A percentile compares a stretch with the other conserved stretches of the same genome.
phyloP scores from a whole-genome alignment of 2,113 vertebrate species.

The Pseudonaja textilis region DNA sequence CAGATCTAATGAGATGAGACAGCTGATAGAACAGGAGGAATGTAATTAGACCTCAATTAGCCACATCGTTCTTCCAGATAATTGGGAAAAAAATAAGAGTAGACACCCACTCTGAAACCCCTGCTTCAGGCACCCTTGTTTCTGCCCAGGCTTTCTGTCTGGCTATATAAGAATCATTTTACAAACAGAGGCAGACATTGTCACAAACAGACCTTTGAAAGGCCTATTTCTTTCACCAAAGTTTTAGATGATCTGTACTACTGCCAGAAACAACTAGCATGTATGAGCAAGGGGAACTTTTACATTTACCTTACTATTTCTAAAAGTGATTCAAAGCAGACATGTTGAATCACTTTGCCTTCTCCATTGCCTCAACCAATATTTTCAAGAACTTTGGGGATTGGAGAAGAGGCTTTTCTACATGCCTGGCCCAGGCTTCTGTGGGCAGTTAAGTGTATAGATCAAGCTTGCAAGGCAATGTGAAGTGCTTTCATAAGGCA shows the following conservation, averaged over 20 bases:
- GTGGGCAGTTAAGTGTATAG: not conserved
- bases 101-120: conserved; percentile 7
- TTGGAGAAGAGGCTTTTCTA: not conserved
- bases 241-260: not conserved
- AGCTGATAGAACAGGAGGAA: conserved; percentile 16
- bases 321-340: not conserved
- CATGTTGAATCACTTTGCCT: not conserved
- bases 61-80: conserved; percentile 11
- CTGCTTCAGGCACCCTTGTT: not conserved
- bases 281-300: too few relatives aligned
- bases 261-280: too few relatives aligned
- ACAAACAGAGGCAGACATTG: not conserved
- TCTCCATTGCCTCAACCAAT: not conserved
- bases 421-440: not conserved
- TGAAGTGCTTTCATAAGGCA: not conserved
- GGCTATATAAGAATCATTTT: not conserved
- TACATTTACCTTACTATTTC: not conserved
- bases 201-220: not conserved
- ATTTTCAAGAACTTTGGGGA: not conserved
- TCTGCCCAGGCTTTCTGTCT: not conserved
- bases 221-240: not conserved
- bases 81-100: not conserved
- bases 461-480: not conserved
- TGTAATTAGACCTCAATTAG: conserved; percentile 30
- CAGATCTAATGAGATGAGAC: conserved; percentile 22